These are phyloP conservation scores for Dinothrombium tinctorium DNA, from an alignment of 1,140 invertebrate species.

Conservation along the genomic window DNA sequence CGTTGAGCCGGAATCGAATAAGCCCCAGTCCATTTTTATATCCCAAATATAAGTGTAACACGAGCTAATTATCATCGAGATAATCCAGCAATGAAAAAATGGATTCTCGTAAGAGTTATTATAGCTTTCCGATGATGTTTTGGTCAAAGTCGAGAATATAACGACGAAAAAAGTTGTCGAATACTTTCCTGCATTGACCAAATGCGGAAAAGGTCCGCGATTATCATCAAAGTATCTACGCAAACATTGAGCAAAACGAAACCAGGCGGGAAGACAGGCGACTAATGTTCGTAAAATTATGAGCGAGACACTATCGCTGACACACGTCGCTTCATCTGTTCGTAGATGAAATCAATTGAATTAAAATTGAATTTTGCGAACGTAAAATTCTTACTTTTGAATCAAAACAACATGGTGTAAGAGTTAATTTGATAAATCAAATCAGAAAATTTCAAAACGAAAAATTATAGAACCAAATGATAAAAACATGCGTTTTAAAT, in stretches of 20 bases:
- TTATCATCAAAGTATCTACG: constrained; percentile 51
- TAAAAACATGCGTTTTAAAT: too few species aligned
- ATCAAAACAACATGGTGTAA: not conserved
- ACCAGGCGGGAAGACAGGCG: constrained; percentile 80
- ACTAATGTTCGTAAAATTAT: constrained; percentile 42
- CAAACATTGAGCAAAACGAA: constrained; percentile 88
- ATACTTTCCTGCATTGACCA: constrained; percentile 92
- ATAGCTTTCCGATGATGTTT: constrained; percentile 22
- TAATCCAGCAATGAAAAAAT: constrained; percentile 54
- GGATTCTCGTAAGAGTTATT: constrained; percentile 29
- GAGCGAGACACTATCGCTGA: constrained; percentile 14
- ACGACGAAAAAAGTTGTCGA: constrained; percentile 90
- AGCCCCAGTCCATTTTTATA: constrained; percentile 93
- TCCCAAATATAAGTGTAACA: constrained; percentile 80
- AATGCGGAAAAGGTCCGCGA: constrained; percentile 27
- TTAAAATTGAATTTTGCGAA: too few species aligned
- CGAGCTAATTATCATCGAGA: constrained; percentile 45
- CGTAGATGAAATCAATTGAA: too few species aligned
- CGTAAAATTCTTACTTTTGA: too few species aligned
- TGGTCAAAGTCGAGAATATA: constrained; percentile 51
- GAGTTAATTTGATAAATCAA: not conserved
- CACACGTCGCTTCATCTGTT: constrained; percentile 20
- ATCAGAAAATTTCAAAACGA: not conserved
- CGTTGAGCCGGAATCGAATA: constrained; percentile 47
- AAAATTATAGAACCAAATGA: not conserved